Conservation (phyloP, 2,888 invertebrate species). For the Drosophila neoperkinsi region DNA sequence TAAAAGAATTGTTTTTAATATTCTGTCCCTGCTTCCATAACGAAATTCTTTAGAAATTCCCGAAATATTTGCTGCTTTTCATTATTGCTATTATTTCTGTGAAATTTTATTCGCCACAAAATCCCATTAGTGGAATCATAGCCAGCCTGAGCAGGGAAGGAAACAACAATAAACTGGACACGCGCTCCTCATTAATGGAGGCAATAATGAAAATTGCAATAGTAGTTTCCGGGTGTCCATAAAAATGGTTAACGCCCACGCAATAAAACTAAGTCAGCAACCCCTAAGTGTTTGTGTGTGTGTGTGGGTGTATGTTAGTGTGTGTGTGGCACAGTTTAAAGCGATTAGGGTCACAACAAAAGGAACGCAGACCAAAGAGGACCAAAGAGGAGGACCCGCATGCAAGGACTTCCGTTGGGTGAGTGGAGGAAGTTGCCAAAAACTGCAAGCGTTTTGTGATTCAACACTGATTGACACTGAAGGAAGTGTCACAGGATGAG, state of each 20-base stretch:
- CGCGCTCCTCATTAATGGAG: slow-evolving; percentile 58
- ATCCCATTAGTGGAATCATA: slow-evolving; percentile 3
- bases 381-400: slow-evolving; percentile 58
- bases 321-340: slow-evolving; percentile 67
- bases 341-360: slow-evolving; percentile 76
- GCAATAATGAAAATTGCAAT: slow-evolving; percentile 64
- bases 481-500: not conserved
- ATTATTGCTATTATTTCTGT: slow-evolving; percentile 1
- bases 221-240: slow-evolving; percentile 61
- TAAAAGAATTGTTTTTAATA: not conserved
- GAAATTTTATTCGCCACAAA: not conserved
- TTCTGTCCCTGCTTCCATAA: not conserved
- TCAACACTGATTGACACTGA: slow-evolving; percentile 74
- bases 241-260: slow-evolving; percentile 73
- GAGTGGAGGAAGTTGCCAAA: slow-evolving; percentile 75
- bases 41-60: not conserved
- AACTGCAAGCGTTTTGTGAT: slow-evolving; percentile 66
- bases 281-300: slow-evolving; percentile 52
- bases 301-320: slow-evolving; percentile 6
- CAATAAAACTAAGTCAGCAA: slow-evolving; percentile 61
- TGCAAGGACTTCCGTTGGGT: slow-evolving; percentile 64
- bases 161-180: slow-evolving; percentile 49
- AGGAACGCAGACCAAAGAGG: slow-evolving; percentile 3
- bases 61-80: not conserved
- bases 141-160: slow-evolving; percentile 2